Percentiles rank a stretch among this genome's conserved stretches.
These are phyloP conservation scores for Corythucha ciliata DNA, from an alignment of 2,888 invertebrate genomes.

Conservation along the genomic window DNA sequence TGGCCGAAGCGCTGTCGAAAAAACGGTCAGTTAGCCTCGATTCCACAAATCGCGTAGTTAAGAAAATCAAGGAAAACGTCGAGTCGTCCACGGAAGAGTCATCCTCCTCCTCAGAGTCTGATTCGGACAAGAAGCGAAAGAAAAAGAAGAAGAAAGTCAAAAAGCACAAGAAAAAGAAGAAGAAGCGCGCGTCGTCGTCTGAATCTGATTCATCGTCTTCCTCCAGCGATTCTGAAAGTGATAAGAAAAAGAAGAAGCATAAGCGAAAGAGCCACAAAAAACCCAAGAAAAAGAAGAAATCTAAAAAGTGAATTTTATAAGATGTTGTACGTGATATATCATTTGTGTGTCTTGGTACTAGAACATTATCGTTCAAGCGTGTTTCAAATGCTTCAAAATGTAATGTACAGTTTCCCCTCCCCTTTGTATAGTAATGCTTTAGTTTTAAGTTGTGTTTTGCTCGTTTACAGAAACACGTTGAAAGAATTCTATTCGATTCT, in stretches of 20 bases:
- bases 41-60: constrained; percentile 11
- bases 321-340: no score
- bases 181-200: constrained; percentile 29
- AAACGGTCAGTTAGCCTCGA: constrained; percentile 21
- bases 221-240: constrained; percentile 33
- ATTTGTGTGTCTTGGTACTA: no score
- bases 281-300: constrained; percentile 33
- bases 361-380: no score
- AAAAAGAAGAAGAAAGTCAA: constrained; percentile 62
- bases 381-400: no score
- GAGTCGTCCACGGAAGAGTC: constrained; percentile 27
- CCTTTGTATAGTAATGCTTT: no score
- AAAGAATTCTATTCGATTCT: no score
- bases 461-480: no score
- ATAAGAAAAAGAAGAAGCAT: constrained; percentile 34
- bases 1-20: constrained; percentile 6
- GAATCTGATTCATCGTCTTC: constrained; percentile 33
- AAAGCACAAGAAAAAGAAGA: constrained; percentile 51
- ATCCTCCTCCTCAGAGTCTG: constrained; percentile 23
- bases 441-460: no score
- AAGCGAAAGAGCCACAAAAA: constrained; percentile 36
- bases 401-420: no score
- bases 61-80: constrained; percentile 19
- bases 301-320: constrained; percentile 25
- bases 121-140: constrained; percentile 44